Evolutionary conservation across 2,888 invertebrate species (phyloP), one percentile per base, ranked within the genome.

Genomic region (Craniophora ligustri): DNA sequence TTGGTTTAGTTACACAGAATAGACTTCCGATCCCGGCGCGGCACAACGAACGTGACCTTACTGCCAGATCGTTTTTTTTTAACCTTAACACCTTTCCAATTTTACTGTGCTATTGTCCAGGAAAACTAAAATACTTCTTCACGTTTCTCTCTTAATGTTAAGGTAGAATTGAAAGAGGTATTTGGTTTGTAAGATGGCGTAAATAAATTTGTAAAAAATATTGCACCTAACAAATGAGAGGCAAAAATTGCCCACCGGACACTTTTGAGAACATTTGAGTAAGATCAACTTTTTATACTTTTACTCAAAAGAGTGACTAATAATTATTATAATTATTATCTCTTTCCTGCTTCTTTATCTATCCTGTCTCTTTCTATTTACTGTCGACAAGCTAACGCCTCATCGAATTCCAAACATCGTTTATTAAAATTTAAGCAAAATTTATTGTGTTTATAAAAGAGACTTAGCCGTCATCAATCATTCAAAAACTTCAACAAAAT

Each of bases 1-100:
- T 91, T 91, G 89, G 89, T 88, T 91, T 89, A 88, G 90, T 90
- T 90, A 89, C 79, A 87, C 80, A 76, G 81, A 87, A 85, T 81
- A 77, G 83, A 86, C 86, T 84, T 82, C 86, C 85, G 83, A 86
- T 81, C 83, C 81, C 79, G 58, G 76, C 69, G 74, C 76, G 75
- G 74, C 73, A 57, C 64, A 71, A 67, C 66, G 77, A 78, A 90
- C 89, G 90, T 90, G 89, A 89, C 81, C 72, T 74, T 77, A 84
- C 82, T 88, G 74, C 79, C 72, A 69, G 76, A 86, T 83, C 78
- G 76, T 82, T 82, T 86, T 86, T 85, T 85, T 86, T 76, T 67
- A 68, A 69, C 68, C 73, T 72, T 57, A 59, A 61, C 66, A 67
- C 66, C 62, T 60, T 47, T 50, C 55, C 54, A 65, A 65, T 58